Evolutionary conservation across 2,113 vertebrate genomes (phyloP).

Genomic region (Atractosteus spatula): DNA sequence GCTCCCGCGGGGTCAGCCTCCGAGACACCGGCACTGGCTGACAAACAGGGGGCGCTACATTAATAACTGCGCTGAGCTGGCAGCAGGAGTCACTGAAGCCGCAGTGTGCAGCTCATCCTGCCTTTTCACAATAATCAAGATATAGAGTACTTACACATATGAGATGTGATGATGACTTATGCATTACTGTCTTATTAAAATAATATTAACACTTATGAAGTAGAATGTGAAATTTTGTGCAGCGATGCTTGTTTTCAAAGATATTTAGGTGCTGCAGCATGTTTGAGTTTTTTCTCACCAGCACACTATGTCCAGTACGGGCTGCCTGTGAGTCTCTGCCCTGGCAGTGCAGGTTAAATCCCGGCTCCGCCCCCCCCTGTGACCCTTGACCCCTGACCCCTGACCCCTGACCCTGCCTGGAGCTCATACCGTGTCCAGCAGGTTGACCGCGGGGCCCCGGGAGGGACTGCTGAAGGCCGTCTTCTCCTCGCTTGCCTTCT

Average conservation of each 20-base stretch:
- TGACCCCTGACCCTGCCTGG: not conserved
- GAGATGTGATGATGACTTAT: too few species aligned
- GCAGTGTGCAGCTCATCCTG: too few species aligned
- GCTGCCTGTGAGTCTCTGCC: not conserved
- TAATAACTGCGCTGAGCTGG: too few species aligned
- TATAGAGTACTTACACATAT: too few species aligned
- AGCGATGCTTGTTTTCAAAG: too few species aligned
- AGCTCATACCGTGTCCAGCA: slow-evolving; percentile 69
- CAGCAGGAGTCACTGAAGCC: too few species aligned
- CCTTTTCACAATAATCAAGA: too few species aligned
- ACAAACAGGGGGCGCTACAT: not conserved
- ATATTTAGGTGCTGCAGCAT: too few species aligned
- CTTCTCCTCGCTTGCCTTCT: slow-evolving; percentile 30
- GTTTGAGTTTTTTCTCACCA: too few species aligned
- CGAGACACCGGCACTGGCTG: slow-evolving; percentile 65
- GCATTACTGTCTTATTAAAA: too few species aligned
- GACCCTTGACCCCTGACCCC: not conserved
- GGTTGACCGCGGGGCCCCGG: slow-evolving; percentile 67
- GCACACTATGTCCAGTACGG: not conserved
- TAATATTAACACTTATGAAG: too few species aligned
- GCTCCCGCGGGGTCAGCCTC: slow-evolving; percentile 66
- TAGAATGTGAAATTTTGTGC: too few species aligned
- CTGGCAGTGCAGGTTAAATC: slow-evolving; percentile 1
- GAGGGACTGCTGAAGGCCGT: slow-evolving; percentile 59
- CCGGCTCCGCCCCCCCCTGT: not conserved